Evolutionary conservation across 2,888 invertebrate genomes (phyloP), one percentile per base, ranked within the genome.

Genomic region (Aleiodes testaceus): DNA sequence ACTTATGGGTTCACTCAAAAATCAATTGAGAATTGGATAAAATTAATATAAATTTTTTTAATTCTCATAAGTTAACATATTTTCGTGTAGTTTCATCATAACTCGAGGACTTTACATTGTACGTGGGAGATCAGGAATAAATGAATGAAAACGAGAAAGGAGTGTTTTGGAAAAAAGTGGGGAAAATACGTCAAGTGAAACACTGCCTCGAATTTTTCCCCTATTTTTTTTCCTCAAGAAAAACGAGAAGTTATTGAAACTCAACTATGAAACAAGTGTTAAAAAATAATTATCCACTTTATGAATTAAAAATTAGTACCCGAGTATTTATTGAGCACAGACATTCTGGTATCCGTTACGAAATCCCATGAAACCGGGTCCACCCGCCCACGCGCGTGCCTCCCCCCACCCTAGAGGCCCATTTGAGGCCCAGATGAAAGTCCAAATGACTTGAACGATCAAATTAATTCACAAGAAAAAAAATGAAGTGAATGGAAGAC

Each of bases 341-440:
- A 45, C 77, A 73, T 77, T 64, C 75, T 73, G 73, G 74, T 18
- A 63, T 47, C 71, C 77, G 76, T 81, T 81, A 81, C 78, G 81
- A 81, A 81, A 81, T 81, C 77, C 79, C 77, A 77, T 80, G 78
- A 79, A 81, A 80, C 80, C 80, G 79, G 81, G 78, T 77, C 77
- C 74, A 30, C 70, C 79, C 80, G 76, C 81, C 81, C 74, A 81
- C 81, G 77, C 78, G 70, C 50, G 71, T 44, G 66, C 53, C 52
- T 44, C n/a, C 16, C 42, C 55, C 59, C 59, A 59, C 59, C 11
- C 53, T 50, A 11, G n/a, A 36, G 73, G 16, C 45, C 55, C 42
- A 44, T 55, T 65, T 45, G 36, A 42, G 68, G 71, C 75, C 66
- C 69, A 66, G 76, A 81, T 79, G 80, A 81, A 81, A 81, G 78